Base-by-base conservation (phyloP, 2,113 vertebrate genomes). In the Amblyopsis rosae region DNA sequence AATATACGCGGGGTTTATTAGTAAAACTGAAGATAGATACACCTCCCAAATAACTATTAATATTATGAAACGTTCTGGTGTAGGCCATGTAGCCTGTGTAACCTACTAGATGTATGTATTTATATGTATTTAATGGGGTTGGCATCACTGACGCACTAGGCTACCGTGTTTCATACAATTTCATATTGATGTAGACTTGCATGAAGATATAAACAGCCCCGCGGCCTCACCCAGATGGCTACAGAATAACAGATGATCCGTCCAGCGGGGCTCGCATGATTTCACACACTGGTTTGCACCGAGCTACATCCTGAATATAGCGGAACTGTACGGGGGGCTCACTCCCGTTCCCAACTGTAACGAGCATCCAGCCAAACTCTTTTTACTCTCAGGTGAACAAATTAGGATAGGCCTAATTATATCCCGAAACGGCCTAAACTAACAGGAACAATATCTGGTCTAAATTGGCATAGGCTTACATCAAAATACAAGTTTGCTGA, bases 211-310 rank as follows among this genome's bases (percentile, higher is more conserved):
- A 69, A 84, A 80, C 87, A 85, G 87, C 88, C 81, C 75, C 41
- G 80, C 82, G 91, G 87, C 66, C 73, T 80, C 70, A 60, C 77
- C 83, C 86, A 79, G 81, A 88, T 90, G 88, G 82, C 84, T 77
- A 78, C 79, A 79, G 74, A 84, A 83, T 81, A 88, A 92, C 87
- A 89, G 82, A 86, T 80, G 86, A 89, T 85, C 86, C 86, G 88
- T 90, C 85, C 88, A 88, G 77, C 66, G 72, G 85, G 83, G 73
- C 78, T 79, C 53, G 73, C 84, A 82, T 86, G 88, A 83, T 87
- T 86, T 89, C 82, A 78, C 69, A 33, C 67, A 59, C 67, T 59
- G 72, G 33, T 73, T 74, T 70, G 70, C 59, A 61, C 63, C 62
- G 57, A 75, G 19, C 51, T 41, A 35, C 72, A 63, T 76, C 48